These are phyloP conservation scores for Habrosyne pyritoides DNA, from an alignment of 2,888 invertebrate genomes.

Conservation along the genomic window DNA sequence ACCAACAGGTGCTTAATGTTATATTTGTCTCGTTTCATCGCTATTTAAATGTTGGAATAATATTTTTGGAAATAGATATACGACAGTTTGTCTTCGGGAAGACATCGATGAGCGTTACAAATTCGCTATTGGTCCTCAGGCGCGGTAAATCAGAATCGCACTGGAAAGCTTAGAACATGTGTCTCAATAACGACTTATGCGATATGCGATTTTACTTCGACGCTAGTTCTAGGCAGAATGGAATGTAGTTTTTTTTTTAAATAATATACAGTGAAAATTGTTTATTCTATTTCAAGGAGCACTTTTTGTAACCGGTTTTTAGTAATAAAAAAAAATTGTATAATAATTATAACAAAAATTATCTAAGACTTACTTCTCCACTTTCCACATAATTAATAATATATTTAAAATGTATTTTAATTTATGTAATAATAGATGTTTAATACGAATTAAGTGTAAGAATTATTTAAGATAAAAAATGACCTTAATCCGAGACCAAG, in stretches of 20 bases:
- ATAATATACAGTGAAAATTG: background rate
- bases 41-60: background rate
- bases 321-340: no score
- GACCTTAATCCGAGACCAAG: no score
- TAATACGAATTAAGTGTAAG: no score
- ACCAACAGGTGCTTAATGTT: conserved; percentile 37
- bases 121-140: conserved; percentile 41
- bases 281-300: background rate
- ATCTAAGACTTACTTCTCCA: no score
- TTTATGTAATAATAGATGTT: no score
- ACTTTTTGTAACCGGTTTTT: background rate
- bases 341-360: no score
- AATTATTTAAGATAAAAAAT: no score
- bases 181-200: conserved; percentile 57
- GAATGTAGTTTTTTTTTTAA: conserved; percentile 1
- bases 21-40: conserved; percentile 6
- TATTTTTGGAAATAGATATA: background rate
- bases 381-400: no score
- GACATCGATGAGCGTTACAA: conserved; percentile 7
- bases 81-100: background rate
- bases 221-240: conserved; percentile 9
- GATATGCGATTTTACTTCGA: conserved; percentile 38
- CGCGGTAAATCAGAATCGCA: conserved; percentile 50
- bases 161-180: conserved; percentile 49
- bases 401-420: no score